Conservation (phyloP, 1,140 invertebrate genomes). For the Aphidius ervi region DNA sequence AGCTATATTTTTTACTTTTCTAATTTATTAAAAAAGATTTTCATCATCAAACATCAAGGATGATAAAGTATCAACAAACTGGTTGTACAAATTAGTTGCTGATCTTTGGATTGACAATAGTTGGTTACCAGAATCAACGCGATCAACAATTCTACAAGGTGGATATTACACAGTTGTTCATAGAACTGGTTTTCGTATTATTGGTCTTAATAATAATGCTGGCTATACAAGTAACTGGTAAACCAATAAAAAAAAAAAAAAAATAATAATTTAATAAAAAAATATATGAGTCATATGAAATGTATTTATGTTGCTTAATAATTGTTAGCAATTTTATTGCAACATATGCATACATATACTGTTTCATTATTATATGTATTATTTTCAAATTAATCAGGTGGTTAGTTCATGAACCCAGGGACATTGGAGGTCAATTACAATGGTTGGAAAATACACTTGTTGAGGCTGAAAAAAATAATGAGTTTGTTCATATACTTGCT, state of each 20-base stretch:
- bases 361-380: slow-evolving; percentile 16
- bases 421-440: slow-evolving; percentile 65
- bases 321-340: neutral
- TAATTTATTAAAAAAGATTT: slow-evolving; percentile 45
- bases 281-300: neutral
- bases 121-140: slow-evolving; percentile 63
- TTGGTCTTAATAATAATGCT: slow-evolving; percentile 71
- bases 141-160: slow-evolving; percentile 58
- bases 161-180: slow-evolving; percentile 68
- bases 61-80: slow-evolving; percentile 56
- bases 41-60: slow-evolving; percentile 52
- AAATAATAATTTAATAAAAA: neutral
- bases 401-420: slow-evolving; percentile 58
- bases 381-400: slow-evolving; percentile 49
- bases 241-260: slow-evolving; percentile 25
- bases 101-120: slow-evolving; percentile 59
- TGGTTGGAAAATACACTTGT: slow-evolving; percentile 73
- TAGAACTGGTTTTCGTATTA: slow-evolving; percentile 64
- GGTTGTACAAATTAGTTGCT: slow-evolving; percentile 65
- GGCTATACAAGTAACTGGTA: slow-evolving; percentile 72
- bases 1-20: slow-evolving; percentile 14
- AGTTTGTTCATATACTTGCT: slow-evolving; percentile 77
- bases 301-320: too few species aligned
- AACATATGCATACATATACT: neutral
- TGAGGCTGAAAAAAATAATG: slow-evolving; percentile 64